These are phyloP conservation scores for Sphaerophoria rueppellii DNA, from an alignment of 2,888 invertebrate species.

Conservation along the genomic window DNA sequence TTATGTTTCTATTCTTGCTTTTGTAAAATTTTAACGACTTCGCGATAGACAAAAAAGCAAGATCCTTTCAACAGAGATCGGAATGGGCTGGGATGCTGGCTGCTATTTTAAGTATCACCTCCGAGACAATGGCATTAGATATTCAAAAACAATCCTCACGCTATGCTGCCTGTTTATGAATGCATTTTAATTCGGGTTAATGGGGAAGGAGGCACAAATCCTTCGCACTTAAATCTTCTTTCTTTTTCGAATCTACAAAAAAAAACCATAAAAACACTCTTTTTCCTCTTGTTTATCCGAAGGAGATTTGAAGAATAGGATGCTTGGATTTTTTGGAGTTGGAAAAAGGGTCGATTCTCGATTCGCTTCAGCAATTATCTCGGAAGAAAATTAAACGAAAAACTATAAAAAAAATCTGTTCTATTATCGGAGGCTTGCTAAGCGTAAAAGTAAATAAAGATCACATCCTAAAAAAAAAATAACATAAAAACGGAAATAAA, in stretches of 20 bases:
- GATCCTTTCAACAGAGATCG: neutral
- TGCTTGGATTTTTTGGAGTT: conserved; percentile 5
- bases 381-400: conserved; percentile 19
- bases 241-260: neutral
- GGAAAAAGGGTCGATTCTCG: conserved; percentile 64
- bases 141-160: conserved; percentile 54
- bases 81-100: conserved; percentile 29
- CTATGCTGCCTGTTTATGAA: conserved; percentile 9
- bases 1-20: conserved; percentile 32
- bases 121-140: conserved; percentile 65
- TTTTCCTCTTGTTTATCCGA: conserved; percentile 64
- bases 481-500: conserved; percentile 4
- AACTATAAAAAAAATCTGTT: conserved; percentile 48
- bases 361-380: conserved; percentile 72
- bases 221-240: conserved; percentile 57
- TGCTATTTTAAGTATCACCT: conserved; percentile 55
- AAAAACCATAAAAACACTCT: conserved; percentile 41
- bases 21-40: conserved; percentile 60
- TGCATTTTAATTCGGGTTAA: conserved; percentile 70
- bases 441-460: conserved; percentile 72
- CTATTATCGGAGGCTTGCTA: conserved; percentile 69
- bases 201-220: conserved; percentile 72
- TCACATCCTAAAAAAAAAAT: neutral
- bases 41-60: conserved; percentile 15
- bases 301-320: conserved; percentile 19